Conservation (phyloP, 2,888 invertebrate species). For the Tethea ocularis region DNA sequence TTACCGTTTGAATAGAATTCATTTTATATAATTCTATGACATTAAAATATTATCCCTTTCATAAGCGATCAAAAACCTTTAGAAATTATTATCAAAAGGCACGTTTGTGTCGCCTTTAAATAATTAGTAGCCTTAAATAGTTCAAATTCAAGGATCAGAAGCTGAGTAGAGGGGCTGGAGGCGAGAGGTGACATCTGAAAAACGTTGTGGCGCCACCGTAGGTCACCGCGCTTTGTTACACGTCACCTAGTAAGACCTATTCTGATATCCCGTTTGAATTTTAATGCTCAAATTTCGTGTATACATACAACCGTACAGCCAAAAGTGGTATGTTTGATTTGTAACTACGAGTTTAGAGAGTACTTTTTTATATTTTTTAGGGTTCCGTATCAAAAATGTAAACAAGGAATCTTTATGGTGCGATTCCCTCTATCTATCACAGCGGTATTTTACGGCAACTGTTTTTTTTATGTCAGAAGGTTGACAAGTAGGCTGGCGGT, state of each 20-base stretch:
- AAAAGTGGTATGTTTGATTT: too few relatives aligned
- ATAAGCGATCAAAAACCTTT: slow-evolving; percentile 3
- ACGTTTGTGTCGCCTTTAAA: neutral
- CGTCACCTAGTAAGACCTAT: slow-evolving; percentile 48
- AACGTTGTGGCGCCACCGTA: slow-evolving; percentile 52
- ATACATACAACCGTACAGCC: too few relatives aligned
- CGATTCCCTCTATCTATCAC: too few relatives aligned
- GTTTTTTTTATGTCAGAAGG: too few relatives aligned
- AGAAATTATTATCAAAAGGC: neutral
- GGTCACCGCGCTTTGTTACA: slow-evolving; percentile 59
- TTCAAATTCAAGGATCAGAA: slow-evolving; percentile 6
- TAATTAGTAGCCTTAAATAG: neutral
- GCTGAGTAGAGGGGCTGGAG: slow-evolving; percentile 15
- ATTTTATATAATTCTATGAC: neutral
- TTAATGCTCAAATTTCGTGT: slow-evolving; percentile 21
- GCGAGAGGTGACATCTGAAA: slow-evolving; percentile 44
- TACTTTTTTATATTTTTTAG: too few relatives aligned
- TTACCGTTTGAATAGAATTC: neutral
- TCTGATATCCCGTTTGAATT: slow-evolving; percentile 31
- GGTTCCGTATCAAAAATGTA: too few relatives aligned
- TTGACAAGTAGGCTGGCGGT: too few relatives aligned
- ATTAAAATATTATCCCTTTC: neutral
- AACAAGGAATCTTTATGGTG: too few relatives aligned
- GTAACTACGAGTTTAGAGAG: too few relatives aligned
- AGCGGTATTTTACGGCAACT: too few relatives aligned